Conservation (phyloP, 64 coral and sea anemone species). For the Acropora tenuis region DNA sequence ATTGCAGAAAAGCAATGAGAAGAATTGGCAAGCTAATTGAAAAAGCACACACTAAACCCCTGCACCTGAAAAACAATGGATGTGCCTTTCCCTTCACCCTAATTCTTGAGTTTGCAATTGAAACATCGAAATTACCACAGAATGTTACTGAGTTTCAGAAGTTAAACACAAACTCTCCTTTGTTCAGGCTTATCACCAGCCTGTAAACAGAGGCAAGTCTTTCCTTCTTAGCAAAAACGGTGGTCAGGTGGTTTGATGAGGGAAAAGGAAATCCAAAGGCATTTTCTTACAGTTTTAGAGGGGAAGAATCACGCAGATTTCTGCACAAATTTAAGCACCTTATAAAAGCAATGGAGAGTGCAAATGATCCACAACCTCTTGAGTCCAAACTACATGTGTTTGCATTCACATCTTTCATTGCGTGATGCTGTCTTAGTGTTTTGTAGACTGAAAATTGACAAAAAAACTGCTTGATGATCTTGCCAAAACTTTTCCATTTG, state of each 20-base stretch:
- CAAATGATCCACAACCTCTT: conserved; percentile 18
- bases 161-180: conserved; percentile 3
- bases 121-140: conserved; percentile 35
- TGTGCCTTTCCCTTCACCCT: conserved; percentile 24
- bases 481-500: conserved; percentile 35
- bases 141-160: conserved; percentile 21
- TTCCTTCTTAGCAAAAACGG: conserved; percentile 42
- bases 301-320: conserved; percentile 59
- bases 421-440: conserved; percentile 47
- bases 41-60: conserved; percentile 60
- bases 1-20: conserved; percentile 21
- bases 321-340: conserved; percentile 68
- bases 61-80: conserved; percentile 69
- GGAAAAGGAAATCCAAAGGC: conserved; percentile 32
- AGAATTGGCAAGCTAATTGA: conserved; percentile 33
- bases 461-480: conserved; percentile 25
- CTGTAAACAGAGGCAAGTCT: conserved; percentile 29
- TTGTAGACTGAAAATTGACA: conserved; percentile 27
- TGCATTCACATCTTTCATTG: conserved; percentile 41
- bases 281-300: conserved; percentile 70
- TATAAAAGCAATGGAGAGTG: conserved; percentile 21
- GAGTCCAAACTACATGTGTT: conserved; percentile 56
- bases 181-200: conserved; percentile 29
- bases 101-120: conserved; percentile 21
- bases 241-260: conserved; percentile 59